A percentile compares a stretch with the other conserved stretches of the same genome.
These are phyloP conservation scores for Lepilemur ruficaudatus DNA, from an alignment of 2,797 vertebrate species.

Conservation along the genomic window DNA sequence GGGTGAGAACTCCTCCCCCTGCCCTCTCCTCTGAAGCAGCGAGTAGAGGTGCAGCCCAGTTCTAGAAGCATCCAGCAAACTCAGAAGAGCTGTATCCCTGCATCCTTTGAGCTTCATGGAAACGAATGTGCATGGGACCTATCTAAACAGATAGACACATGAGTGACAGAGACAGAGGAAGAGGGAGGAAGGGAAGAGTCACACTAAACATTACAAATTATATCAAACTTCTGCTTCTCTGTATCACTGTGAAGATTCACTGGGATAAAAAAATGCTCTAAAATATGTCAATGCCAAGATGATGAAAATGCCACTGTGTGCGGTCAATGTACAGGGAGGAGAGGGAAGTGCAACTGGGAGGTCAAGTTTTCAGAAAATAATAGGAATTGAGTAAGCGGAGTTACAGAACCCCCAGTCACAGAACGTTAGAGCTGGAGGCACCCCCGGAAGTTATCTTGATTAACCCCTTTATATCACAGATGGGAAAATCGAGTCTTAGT, in stretches of 20 bases:
- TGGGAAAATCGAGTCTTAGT: not conserved
- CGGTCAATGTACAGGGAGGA: fast-evolving
- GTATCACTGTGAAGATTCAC: not conserved
- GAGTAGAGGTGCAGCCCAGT: not conserved
- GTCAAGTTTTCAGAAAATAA: not conserved
- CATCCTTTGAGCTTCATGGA: not conserved
- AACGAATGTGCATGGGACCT: not conserved
- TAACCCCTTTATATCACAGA: not conserved
- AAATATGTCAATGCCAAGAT: not conserved
- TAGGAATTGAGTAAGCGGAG: not conserved
- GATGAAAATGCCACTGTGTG: not conserved
- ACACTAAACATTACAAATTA: not conserved
- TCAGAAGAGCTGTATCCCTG: not conserved
- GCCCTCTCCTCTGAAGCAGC: not conserved
- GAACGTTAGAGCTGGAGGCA: not conserved
- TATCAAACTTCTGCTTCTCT: not conserved
- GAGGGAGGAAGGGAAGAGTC: not conserved
- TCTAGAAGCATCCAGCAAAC: not conserved
- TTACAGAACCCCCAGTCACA: not conserved
- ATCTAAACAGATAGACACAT: not conserved
- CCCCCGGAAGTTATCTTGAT: not conserved
- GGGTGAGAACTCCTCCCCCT: fast-evolving
- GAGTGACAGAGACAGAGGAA: not conserved
- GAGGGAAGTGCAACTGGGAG: not conserved
- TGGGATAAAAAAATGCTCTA: not conserved